Evolutionary conservation across 2,797 vertebrate genomes (phyloP).

Genomic region (Macropus fuliginosus): DNA sequence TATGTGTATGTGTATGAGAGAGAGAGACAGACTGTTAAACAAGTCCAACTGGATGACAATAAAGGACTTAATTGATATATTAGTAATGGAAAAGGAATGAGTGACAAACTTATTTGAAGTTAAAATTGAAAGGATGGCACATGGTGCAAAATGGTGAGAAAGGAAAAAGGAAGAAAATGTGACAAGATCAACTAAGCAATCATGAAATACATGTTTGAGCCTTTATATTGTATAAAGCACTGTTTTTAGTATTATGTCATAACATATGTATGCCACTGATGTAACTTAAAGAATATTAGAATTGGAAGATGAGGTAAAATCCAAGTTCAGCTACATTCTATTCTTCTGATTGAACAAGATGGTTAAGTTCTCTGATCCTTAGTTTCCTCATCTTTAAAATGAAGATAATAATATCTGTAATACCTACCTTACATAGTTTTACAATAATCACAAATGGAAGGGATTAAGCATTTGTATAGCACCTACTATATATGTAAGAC

Average conservation of each 20-base stretch:
- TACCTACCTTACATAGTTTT: neutral
- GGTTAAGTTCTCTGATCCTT: neutral
- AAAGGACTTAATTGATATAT: neutral
- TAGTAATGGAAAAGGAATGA: neutral
- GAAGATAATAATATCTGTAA: neutral
- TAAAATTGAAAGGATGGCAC: neutral
- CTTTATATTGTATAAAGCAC: neutral
- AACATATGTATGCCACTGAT: neutral
- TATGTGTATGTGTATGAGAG: too few relatives aligned
- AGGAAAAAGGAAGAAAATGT: conserved; percentile 13
- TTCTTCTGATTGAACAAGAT: neutral
- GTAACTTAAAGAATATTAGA: neutral
- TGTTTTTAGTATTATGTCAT: neutral
- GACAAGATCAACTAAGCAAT: conserved; percentile 29
- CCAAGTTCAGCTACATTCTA: neutral
- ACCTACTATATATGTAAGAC: neutral
- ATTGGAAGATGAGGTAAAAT: neutral
- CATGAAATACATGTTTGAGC: neutral
- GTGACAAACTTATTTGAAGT: neutral
- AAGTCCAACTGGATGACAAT: too few relatives aligned
- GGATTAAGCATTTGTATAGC: neutral
- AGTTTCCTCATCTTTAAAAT: neutral
- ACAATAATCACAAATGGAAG: neutral
- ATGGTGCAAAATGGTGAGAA: neutral
- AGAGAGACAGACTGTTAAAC: neutral